phyloP scores from a whole-genome alignment of 2,888 invertebrate genomes.

The Epinotia brunnichana region DNA sequence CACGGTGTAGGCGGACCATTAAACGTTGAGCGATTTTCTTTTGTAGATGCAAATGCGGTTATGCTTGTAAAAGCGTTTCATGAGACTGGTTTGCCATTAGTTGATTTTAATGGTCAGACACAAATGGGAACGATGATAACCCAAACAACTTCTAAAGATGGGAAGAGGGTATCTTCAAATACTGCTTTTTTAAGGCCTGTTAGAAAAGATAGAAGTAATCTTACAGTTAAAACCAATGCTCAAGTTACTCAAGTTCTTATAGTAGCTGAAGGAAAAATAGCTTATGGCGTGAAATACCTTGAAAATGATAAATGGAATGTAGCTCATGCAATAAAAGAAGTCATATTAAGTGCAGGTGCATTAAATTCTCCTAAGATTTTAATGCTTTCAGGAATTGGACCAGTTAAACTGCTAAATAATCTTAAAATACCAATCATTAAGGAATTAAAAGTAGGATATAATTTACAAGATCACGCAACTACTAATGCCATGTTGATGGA shows the following conservation, averaged over 20 bases:
- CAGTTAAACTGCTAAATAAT: constrained; percentile 71
- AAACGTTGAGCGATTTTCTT: constrained; percentile 85
- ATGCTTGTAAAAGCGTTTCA: constrained; percentile 83
- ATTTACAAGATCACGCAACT: constrained; percentile 88
- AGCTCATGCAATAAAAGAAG: constrained; percentile 80
- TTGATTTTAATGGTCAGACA: constrained; percentile 82
- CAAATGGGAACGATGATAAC: constrained; percentile 85
- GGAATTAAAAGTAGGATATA: constrained; percentile 87
- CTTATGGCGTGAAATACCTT: constrained; percentile 64
- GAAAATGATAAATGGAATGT: constrained; percentile 54
- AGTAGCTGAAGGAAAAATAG: constrained; percentile 61
- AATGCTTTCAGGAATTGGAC: constrained; percentile 87
- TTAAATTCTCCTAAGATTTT: constrained; percentile 85
- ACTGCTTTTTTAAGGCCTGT: constrained; percentile 86
- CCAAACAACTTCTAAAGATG: constrained; percentile 84
- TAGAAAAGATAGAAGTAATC: constrained; percentile 76
- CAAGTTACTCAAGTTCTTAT: constrained; percentile 84
- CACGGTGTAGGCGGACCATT: constrained; percentile 85
- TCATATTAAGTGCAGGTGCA: constrained; percentile 84
- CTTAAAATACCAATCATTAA: constrained; percentile 81
- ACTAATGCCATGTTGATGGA: constrained; percentile 80
- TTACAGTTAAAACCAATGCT: constrained; percentile 75
- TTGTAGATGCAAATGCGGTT: constrained; percentile 81
- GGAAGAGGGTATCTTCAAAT: constrained; percentile 85
- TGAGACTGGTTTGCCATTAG: constrained; percentile 82